Percentiles rank a stretch among this genome's conserved stretches.
phyloP scores from a whole-genome alignment of 2,888 invertebrate species.

The Fabriciana adippe region DNA sequence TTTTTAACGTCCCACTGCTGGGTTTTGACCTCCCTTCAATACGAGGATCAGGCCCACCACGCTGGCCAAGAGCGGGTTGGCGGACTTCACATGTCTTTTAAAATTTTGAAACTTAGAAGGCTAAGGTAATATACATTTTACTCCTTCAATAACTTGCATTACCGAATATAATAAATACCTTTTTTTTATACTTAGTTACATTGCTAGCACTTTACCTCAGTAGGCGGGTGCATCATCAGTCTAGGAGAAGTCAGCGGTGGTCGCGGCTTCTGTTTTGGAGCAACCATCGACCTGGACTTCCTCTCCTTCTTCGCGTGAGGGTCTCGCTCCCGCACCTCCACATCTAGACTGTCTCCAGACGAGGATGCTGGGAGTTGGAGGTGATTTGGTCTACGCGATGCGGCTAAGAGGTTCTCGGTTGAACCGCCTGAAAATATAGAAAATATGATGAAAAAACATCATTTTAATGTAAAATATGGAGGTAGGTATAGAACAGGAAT shows the following conservation, averaged over 20 bases:
- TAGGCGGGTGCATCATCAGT: conserved; percentile 49
- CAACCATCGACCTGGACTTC: conserved; percentile 72
- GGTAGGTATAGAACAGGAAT: background rate
- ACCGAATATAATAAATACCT: background rate
- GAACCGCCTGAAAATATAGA: conserved; percentile 65
- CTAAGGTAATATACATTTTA: no score
- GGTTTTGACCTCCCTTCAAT: no score
- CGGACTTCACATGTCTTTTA: no score
- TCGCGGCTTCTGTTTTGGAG: conserved; percentile 59
- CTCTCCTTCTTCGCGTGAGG: conserved; percentile 51
- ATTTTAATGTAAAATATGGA: background rate
- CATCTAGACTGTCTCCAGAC: conserved; percentile 73
- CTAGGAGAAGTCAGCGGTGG: conserved; percentile 70
- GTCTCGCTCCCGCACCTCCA: conserved; percentile 64
- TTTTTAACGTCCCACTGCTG: no score
- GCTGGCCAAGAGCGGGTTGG: no score
- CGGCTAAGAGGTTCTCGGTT: conserved; percentile 65
- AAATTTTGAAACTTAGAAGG: no score
- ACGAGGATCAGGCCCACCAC: no score
- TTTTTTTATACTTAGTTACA: background rate
- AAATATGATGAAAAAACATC: background rate
- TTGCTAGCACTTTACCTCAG: conserved; percentile 52
- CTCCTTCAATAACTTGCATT: no score
- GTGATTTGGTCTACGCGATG: conserved; percentile 60
- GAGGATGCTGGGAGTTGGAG: conserved; percentile 69